These are phyloP conservation scores for Tanytarsus gracilentus DNA, from an alignment of 2,888 invertebrate species.

Conservation along the genomic window DNA sequence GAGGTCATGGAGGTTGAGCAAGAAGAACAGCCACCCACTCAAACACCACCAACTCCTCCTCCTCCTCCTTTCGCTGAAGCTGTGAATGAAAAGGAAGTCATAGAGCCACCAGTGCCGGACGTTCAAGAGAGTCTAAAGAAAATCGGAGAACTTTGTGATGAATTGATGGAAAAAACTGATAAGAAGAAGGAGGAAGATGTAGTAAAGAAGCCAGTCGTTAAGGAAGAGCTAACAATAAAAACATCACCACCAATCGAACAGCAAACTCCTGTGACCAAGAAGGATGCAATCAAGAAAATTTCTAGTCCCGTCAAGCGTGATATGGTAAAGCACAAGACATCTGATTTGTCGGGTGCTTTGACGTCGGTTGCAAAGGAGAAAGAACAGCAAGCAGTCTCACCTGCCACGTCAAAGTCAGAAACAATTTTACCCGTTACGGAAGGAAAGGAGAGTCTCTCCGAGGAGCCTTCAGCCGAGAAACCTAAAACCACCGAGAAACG, in stretches of 20 bases:
- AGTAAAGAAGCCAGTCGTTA: neutral
- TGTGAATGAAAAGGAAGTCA: conserved; percentile 18
- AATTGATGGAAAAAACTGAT: conserved; percentile 34
- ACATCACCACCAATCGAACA: neutral
- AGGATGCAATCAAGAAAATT: conserved; percentile 22
- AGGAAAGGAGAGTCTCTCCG: conserved; percentile 42
- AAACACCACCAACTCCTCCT: neutral
- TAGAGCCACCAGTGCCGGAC: neutral
- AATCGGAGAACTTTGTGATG: conserved; percentile 39
- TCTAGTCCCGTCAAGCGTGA: conserved; percentile 22
- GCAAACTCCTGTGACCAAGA: conserved; percentile 7
- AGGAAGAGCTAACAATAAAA: too few relatives aligned
- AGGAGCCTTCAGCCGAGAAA: conserved; percentile 37
- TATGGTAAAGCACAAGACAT: conserved; percentile 25
- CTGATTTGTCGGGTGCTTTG: conserved; percentile 29
- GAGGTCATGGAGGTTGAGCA: conserved; percentile 33
- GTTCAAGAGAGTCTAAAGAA: conserved; percentile 36
- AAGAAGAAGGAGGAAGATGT: conserved; percentile 30
- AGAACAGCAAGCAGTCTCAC: conserved; percentile 33
- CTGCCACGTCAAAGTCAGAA: conserved; percentile 34
- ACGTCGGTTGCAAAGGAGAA: conserved; percentile 32
- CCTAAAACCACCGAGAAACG: conserved; percentile 50
- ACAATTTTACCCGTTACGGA: conserved; percentile 30
- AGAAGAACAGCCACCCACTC: neutral
- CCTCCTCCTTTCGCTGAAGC: neutral